phyloP scores from a whole-genome alignment of 2,113 vertebrate genomes.

The Cavia aperea region DNA sequence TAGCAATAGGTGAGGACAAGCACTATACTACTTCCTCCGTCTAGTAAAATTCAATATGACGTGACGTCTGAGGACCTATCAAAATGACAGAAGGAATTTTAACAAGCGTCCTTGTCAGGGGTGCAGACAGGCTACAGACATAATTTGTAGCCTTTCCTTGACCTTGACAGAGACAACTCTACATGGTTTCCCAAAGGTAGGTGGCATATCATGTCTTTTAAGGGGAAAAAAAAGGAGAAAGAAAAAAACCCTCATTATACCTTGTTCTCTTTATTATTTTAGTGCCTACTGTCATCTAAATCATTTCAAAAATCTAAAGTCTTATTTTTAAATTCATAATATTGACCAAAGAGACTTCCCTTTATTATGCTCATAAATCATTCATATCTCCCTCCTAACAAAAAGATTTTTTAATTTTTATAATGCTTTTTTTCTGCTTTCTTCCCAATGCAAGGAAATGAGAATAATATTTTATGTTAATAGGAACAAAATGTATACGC shows the following conservation, averaged over 20 bases:
- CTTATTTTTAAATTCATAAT: constrained; percentile 62
- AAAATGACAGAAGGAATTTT: background rate
- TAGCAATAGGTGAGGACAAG: background rate
- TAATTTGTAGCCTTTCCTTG: background rate
- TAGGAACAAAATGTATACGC: constrained; percentile 68
- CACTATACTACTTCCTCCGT: background rate
- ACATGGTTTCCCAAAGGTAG: background rate
- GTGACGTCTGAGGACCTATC: background rate
- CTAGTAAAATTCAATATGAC: background rate
- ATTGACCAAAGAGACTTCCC: constrained; percentile 64
- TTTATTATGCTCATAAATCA: constrained; percentile 72
- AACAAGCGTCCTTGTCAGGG: background rate
- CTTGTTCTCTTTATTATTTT: constrained; percentile 46
- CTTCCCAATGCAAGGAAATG: constrained; percentile 67
- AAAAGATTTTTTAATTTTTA: constrained; percentile 66
- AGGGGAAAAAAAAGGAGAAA: background rate
- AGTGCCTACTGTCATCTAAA: constrained; percentile 50
- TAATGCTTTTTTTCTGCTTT: constrained; percentile 55
- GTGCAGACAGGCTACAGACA: background rate
- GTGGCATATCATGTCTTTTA: background rate
- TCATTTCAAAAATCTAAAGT: constrained; percentile 62
- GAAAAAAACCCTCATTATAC: constrained; percentile 10
- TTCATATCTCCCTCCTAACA: constrained; percentile 65
- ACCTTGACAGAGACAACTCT: background rate
- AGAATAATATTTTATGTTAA: constrained; percentile 75